phyloP scores from a whole-genome alignment of 2,888 invertebrate species.

The Monopis laevigella region DNA sequence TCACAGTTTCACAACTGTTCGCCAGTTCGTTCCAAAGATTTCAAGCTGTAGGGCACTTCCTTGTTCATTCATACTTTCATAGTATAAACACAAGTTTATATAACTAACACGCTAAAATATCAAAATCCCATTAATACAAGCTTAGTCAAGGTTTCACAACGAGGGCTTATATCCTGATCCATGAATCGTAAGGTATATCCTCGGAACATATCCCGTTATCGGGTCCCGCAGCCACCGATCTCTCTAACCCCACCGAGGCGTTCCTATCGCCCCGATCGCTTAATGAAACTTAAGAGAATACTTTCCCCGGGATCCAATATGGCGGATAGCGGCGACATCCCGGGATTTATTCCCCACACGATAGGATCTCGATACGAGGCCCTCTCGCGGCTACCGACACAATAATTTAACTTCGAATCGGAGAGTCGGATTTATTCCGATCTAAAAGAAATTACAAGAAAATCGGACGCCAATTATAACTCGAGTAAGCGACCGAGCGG shows the following conservation, averaged over 20 bases:
- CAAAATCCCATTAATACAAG: too few species aligned
- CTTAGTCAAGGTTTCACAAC: too few species aligned
- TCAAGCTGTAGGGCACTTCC: too few species aligned
- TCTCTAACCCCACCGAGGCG: slow-evolving; percentile 1
- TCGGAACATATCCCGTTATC: not conserved
- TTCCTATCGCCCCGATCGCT: slow-evolving; percentile 47
- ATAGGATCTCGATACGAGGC: slow-evolving; percentile 51
- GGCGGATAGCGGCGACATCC: slow-evolving; percentile 32
- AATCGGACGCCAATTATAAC: slow-evolving; percentile 26
- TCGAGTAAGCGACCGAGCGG: slow-evolving; percentile 10
- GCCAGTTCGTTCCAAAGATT: too few species aligned
- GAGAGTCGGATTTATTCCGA: slow-evolving; percentile 27
- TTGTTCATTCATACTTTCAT: too few species aligned
- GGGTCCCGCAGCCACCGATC: not conserved
- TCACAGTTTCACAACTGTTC: too few species aligned
- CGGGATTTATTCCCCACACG: slow-evolving; percentile 50
- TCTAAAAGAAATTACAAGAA: slow-evolving; percentile 59
- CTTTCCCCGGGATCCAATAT: slow-evolving; percentile 53
- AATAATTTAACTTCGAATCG: slow-evolving; percentile 52
- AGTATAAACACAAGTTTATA: too few species aligned
- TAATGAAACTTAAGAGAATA: slow-evolving; percentile 65
- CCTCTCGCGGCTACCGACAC: slow-evolving; percentile 28
- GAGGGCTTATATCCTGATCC: too few species aligned
- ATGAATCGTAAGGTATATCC: too few species aligned
- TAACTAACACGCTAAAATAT: too few species aligned